Evolutionary conservation across 2,113 vertebrate genomes (phyloP), one percentile per base, ranked within the genome.

Genomic region (Regulus satrapa): DNA sequence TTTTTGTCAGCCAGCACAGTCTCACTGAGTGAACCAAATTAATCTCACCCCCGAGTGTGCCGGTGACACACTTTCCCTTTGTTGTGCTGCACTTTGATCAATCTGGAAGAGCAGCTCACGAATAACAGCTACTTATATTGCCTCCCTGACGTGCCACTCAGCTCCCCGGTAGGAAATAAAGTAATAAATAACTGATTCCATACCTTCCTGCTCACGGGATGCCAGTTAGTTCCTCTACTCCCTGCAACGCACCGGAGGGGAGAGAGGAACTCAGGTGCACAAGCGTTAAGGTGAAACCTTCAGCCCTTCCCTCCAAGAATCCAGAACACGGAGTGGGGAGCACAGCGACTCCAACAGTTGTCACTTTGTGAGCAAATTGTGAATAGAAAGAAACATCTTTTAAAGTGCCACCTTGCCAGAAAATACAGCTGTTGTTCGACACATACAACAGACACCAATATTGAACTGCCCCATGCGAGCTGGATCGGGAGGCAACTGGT

Each of bases 81-180:
- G 29, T 54, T 95, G 54, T 81, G 73, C 79, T 94, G 95, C 78
- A 88, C 97, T 97, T 97, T 81, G 95, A 82, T 85, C 95, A 55
- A 13, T 28, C 34, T 41, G 88, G 32, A 88, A 88, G 80, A 66
- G 79, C 91, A 68, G 58, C 45, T 32, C 38, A 68, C 10, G 11
- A 29, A 43, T 83, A 90, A 31, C 25, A 81, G 48, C 75, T 91
- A 71, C 38, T 77, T 69, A 12, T 51, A 56, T 67, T 56, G 68
- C 85, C 92, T 72, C 84, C 9, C n/a, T n/a, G n/a, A 15, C 43
- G 49, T 25, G 45, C 32, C 62, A 36, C 80, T 95, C 48, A 18
- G 80, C 41, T 72, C 18, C 61, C 46, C 46, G 11, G 16, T 62
- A 38, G 3, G 15, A 88, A 79, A 80, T 34, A 52, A 79, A 89